Percentiles rank a stretch among this genome's conserved stretches.
phyloP scores from a whole-genome alignment of 2,797 vertebrate genomes.

The Gambusia yucatana region DNA sequence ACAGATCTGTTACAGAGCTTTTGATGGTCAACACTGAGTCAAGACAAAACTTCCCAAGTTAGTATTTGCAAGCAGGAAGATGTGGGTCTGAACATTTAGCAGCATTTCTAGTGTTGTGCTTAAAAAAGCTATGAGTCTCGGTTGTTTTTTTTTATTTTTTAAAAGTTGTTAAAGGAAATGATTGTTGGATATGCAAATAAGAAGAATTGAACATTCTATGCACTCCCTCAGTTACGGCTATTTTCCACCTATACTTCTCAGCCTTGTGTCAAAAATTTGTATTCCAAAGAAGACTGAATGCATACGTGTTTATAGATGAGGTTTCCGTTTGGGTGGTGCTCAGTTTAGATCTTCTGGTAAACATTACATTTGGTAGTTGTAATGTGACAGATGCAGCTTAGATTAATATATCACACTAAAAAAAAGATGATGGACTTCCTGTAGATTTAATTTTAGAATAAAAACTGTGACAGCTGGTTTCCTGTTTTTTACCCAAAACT shows the following conservation, averaged over 20 bases:
- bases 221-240: not conserved
- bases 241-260: not conserved
- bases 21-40: slow-evolving; percentile 1
- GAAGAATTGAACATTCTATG: not conserved
- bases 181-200: not conserved
- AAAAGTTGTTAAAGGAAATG: not conserved
- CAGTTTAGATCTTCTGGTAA: slow-evolving; percentile 26
- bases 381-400: no score
- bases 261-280: not conserved
- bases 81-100: slow-evolving; percentile 3
- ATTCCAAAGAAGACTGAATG: not conserved
- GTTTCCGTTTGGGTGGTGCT: not conserved
- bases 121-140: not conserved
- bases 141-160: not conserved
- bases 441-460: not conserved
- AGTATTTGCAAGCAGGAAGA: slow-evolving; percentile 18
- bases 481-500: not conserved
- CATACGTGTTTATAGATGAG: not conserved
- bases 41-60: not conserved
- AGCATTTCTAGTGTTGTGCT: not conserved
- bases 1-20: not conserved
- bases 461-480: not conserved
- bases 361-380: no score
- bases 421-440: not conserved
- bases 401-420: not conserved